These are phyloP conservation scores for Panulirus ornatus DNA, from an alignment of 1,140 invertebrate species.

Conservation along the genomic window DNA sequence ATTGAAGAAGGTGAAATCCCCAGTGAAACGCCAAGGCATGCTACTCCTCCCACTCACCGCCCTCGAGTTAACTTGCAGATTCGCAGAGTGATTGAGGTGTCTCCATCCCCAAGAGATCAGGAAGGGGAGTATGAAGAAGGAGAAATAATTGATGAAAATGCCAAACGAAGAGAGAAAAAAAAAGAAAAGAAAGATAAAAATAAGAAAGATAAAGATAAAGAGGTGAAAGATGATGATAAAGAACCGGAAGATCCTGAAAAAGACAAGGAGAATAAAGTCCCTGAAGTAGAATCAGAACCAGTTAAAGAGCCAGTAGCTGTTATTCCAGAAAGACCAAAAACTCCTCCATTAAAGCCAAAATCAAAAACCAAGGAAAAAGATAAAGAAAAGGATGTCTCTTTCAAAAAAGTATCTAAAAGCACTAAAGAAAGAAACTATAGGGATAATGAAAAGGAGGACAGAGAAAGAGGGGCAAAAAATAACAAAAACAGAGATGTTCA, in stretches of 20 bases:
- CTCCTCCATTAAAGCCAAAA: conserved; percentile 17
- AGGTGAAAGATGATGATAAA: conserved; percentile 33
- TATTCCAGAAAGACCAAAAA: conserved; percentile 38
- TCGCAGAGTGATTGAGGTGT: conserved; percentile 73
- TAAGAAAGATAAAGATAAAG: conserved; percentile 43
- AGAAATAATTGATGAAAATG: conserved; percentile 80
- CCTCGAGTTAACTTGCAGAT: conserved; percentile 69
- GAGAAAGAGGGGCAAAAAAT: conserved; percentile 54
- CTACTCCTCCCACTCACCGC: conserved; percentile 55
- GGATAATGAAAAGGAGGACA: conserved; percentile 73
- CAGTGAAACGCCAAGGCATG: conserved; percentile 60
- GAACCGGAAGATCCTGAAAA: conserved; percentile 74
- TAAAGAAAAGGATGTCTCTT: conserved; percentile 71
- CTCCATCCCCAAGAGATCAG: conserved; percentile 67
- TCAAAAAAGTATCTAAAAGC: conserved; percentile 75
- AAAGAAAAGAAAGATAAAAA: conserved; percentile 77
- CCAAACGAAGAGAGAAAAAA: conserved; percentile 75
- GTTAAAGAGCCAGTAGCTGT: conserved; percentile 11
- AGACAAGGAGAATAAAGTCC: conserved; percentile 77
- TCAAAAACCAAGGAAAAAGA: conserved; percentile 50
- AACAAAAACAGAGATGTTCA: conserved; percentile 48
- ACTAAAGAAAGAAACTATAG: conserved; percentile 77
- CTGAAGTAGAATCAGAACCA: conserved; percentile 32
- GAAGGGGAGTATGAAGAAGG: conserved; percentile 79
- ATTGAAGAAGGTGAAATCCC: conserved; percentile 76